Percentiles rank a stretch among this genome's conserved stretches.
Evolutionary conservation across 2,113 vertebrate genomes (phyloP).

Genomic region (Odontesthes bonariensis): DNA sequence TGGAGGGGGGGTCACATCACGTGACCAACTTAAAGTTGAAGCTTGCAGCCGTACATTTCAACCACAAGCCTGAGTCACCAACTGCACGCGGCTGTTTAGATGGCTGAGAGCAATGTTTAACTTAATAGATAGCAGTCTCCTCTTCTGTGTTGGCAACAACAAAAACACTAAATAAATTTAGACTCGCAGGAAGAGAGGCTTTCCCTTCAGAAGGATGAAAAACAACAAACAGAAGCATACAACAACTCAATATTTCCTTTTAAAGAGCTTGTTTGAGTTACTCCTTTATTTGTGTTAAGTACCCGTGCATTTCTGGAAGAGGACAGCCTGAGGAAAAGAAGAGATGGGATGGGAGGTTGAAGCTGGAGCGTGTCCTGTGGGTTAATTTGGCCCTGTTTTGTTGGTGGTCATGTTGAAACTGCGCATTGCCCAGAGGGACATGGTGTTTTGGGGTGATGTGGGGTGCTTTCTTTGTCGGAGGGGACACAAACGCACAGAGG

Average conservation of each 20-base stretch:
- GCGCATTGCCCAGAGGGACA: conserved; percentile 63
- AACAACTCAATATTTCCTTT: conserved; percentile 47
- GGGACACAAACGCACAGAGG: conserved; percentile 78
- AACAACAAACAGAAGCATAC: conserved; percentile 49
- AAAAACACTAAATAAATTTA: conserved; percentile 54
- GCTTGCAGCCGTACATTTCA: conserved; percentile 25
- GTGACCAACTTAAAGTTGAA: conserved; percentile 31
- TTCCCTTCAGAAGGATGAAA: conserved; percentile 43
- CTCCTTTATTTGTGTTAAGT: conserved; percentile 64
- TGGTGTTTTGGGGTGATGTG: conserved; percentile 42
- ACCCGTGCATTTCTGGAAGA: conserved; percentile 60
- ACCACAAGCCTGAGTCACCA: conserved; percentile 60
- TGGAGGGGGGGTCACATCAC: conserved; percentile 41
- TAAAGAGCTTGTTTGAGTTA: conserved; percentile 57
- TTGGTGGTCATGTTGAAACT: conserved; percentile 70
- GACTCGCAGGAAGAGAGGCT: conserved; percentile 45
- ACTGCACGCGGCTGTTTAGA: conserved; percentile 36
- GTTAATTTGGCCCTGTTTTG: conserved; percentile 71
- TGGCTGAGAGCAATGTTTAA: conserved; percentile 44
- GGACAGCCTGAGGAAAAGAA: conserved; percentile 58
- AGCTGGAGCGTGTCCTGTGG: conserved; percentile 62
- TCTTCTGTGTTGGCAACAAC: conserved; percentile 53
- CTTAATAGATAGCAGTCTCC: conserved; percentile 58
- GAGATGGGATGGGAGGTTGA: conserved; percentile 27
- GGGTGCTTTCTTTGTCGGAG: conserved; percentile 53